Percentiles rank a stretch among this genome's conserved stretches.
These are phyloP conservation scores for Conistra vaccinii DNA, from an alignment of 2,888 invertebrate genomes.

Conservation along the genomic window DNA sequence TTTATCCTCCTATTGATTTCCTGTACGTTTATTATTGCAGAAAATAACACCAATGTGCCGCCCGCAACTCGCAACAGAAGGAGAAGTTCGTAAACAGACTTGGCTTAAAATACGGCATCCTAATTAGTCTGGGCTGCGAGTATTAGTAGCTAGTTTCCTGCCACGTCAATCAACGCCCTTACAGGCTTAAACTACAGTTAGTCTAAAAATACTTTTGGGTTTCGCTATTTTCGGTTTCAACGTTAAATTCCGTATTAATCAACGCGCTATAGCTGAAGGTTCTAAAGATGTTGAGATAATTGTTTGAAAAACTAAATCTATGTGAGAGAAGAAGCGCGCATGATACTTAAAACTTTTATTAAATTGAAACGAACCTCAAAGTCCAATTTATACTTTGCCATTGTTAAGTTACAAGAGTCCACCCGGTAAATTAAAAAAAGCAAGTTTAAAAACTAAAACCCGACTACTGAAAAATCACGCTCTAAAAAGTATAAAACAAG, in stretches of 20 bases:
- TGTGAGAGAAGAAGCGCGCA: background rate
- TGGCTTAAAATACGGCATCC: constrained; percentile 58
- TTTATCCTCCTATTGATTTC: constrained; percentile 16
- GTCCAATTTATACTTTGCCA: constrained; percentile 17
- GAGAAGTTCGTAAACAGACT: constrained; percentile 45
- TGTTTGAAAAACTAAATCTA: constrained; percentile 19
- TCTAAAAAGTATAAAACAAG: no score
- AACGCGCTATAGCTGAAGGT: constrained; percentile 12
- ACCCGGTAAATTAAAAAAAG: no score
- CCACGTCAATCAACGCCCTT: constrained; percentile 65
- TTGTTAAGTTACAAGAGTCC: constrained; percentile 38
- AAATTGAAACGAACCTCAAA: constrained; percentile 18
- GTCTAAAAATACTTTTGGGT: constrained; percentile 55
- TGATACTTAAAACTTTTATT: constrained; percentile 24
- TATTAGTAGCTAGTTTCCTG: constrained; percentile 64
- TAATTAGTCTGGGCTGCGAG: constrained; percentile 56
- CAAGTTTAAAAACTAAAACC: no score
- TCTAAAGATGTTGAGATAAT: constrained; percentile 26
- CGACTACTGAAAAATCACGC: no score
- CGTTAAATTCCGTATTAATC: constrained; percentile 3
- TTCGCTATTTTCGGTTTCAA: constrained; percentile 33
- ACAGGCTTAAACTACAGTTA: constrained; percentile 44
- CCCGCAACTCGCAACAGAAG: constrained; percentile 8
- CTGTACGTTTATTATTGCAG: background rate
- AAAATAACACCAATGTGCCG: constrained; percentile 7